Evolutionary conservation across 2,888 invertebrate genomes (phyloP).

Genomic region (Onthophagus sagittarius): DNA sequence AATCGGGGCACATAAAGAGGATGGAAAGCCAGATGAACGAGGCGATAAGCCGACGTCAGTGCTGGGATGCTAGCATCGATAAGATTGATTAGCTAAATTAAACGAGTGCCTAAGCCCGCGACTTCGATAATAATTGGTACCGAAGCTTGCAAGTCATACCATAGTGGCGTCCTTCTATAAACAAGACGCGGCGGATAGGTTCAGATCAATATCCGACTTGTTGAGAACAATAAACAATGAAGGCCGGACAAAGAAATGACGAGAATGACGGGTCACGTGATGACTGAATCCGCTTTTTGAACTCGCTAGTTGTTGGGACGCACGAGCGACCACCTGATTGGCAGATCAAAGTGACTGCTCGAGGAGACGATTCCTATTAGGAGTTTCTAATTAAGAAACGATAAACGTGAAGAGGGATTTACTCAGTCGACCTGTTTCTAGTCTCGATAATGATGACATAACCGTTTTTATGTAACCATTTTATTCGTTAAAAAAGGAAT

Average conservation of each 20-base stretch:
- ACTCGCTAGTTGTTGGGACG: constrained; percentile 21
- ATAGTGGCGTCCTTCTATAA: background rate
- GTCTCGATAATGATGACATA: background rate
- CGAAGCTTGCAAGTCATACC: constrained; percentile 30
- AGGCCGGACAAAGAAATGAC: constrained; percentile 38
- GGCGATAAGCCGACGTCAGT: constrained; percentile 10
- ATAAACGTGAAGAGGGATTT: background rate
- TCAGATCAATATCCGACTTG: constrained; percentile 19
- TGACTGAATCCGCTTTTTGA: constrained; percentile 21
- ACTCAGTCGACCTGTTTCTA: background rate
- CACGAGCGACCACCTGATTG: constrained; percentile 27
- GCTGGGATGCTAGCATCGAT: constrained; percentile 38
- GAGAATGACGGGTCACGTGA: constrained; percentile 36
- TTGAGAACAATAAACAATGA: constrained; percentile 43
- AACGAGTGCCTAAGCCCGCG: constrained; percentile 22
- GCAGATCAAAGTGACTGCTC: constrained; percentile 26
- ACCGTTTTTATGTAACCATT: constrained; percentile 1
- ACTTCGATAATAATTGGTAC: constrained; percentile 3
- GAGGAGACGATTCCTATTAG: constrained; percentile 16
- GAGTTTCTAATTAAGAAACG: constrained; percentile 16
- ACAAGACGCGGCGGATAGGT: background rate
- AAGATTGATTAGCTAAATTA: constrained; percentile 42
- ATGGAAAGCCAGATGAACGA: background rate
- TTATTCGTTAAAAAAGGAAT: background rate
- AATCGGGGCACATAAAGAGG: background rate